Conservation (phyloP, 2,113 vertebrate species). For the Daubentonia madagascariensis region DNA sequence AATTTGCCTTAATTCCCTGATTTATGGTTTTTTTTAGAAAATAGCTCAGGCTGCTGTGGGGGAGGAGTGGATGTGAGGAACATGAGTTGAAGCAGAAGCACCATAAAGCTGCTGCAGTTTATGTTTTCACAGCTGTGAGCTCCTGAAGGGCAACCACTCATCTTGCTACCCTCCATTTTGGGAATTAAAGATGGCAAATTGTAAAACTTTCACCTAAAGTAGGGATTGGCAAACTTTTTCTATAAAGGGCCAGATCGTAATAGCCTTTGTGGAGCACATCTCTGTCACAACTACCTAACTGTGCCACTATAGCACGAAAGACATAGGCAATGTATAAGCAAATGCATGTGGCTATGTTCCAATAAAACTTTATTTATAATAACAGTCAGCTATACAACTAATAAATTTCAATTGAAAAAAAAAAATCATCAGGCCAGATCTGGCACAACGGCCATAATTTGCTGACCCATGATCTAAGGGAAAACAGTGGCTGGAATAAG, state of each 20-base stretch:
- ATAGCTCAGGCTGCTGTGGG: background rate
- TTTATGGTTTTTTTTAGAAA: background rate
- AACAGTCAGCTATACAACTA: background rate
- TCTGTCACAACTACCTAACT: background rate
- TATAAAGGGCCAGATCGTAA: background rate
- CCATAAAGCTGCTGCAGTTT: background rate
- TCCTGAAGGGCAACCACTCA: background rate
- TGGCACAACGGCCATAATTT: background rate
- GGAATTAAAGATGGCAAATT: background rate
- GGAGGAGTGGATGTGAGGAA: background rate
- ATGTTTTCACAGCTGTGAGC: background rate
- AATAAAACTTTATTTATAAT: slow-evolving; percentile 44
- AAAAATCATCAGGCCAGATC: background rate
- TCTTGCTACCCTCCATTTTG: background rate
- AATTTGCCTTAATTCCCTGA: background rate
- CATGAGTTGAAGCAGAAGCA: background rate
- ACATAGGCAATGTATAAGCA: background rate
- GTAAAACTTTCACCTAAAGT: background rate
- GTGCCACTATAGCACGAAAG: background rate
- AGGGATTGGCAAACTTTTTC: background rate
- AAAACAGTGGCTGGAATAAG: background rate
- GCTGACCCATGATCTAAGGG: background rate
- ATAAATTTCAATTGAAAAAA: background rate
- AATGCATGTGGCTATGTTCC: background rate
- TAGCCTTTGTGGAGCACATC: background rate